phyloP scores from a whole-genome alignment of 2,797 vertebrate species.

The Poliocrania exsul region DNA sequence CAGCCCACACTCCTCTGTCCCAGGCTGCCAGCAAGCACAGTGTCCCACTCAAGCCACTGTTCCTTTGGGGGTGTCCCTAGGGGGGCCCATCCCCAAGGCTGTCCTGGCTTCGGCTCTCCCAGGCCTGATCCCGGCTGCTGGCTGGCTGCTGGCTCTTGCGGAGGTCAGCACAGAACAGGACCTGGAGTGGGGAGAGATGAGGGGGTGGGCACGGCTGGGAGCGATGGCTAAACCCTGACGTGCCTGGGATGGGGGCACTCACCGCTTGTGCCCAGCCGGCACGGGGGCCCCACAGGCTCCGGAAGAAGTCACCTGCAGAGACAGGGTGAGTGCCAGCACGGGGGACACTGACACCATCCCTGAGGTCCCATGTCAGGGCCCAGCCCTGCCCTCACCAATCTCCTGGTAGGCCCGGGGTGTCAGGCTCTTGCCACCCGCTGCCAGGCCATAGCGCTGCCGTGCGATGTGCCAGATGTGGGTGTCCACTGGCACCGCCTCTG shows the following conservation, averaged over 20 bases:
- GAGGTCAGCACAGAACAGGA: slow-evolving; percentile 93
- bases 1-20: background rate
- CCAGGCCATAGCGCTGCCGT: slow-evolving; percentile 83
- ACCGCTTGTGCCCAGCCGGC: slow-evolving; percentile 86
- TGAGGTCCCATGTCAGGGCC: accelerated
- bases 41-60: background rate
- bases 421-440: slow-evolving; percentile 79
- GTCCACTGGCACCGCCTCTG: slow-evolving; percentile 90
- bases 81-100: background rate
- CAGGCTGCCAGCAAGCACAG: background rate
- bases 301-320: slow-evolving; percentile 84
- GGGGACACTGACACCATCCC: accelerated
- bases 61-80: background rate
- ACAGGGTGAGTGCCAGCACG: background rate
- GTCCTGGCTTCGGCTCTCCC: background rate
- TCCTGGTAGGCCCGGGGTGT: slow-evolving; percentile 87
- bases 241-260: slow-evolving; percentile 24
- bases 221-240: accelerated
- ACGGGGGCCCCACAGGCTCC: slow-evolving; percentile 80
- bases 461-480: slow-evolving; percentile 95
- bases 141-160: slow-evolving; percentile 82
- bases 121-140: background rate
- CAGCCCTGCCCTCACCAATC: slow-evolving; percentile 79
- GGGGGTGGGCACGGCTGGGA: accelerated
- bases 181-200: slow-evolving; percentile 69